Evolutionary conservation across 2,888 invertebrate genomes (phyloP).

Genomic region (Rhamphomyia laevipes): DNA sequence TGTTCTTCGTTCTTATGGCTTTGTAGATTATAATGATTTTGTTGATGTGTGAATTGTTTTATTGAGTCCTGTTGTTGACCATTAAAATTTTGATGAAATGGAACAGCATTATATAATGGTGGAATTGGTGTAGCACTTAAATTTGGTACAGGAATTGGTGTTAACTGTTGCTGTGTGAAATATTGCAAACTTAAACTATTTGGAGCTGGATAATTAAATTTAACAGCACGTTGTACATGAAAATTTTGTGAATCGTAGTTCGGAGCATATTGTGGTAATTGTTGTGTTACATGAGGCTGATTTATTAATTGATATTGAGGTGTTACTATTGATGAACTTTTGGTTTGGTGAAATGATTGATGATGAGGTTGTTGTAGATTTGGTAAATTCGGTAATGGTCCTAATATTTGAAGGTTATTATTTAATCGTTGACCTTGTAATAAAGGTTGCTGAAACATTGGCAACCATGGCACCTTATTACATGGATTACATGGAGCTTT

Average conservation of each 20-base stretch:
- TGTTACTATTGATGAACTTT: constrained; percentile 9
- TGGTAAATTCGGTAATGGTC: background rate
- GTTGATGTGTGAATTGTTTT: constrained; percentile 28
- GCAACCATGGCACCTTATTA: constrained; percentile 72
- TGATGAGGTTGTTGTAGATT: constrained; percentile 8
- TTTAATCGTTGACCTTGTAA: constrained; percentile 6
- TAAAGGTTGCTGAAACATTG: constrained; percentile 39
- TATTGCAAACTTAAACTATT: constrained; percentile 17
- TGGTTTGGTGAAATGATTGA: constrained; percentile 7
- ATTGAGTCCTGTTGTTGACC: constrained; percentile 5
- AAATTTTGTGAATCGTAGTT: constrained; percentile 10
- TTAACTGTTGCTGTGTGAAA: constrained; percentile 19
- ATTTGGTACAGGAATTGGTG: constrained; percentile 52
- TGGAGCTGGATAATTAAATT: constrained; percentile 10
- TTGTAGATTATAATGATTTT: constrained; percentile 14
- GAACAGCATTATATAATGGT: constrained; percentile 50
- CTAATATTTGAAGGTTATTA: background rate
- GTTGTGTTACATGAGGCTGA: constrained; percentile 6
- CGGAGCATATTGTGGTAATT: constrained; percentile 17
- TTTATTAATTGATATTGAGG: constrained; percentile 7
- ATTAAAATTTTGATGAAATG: constrained; percentile 33
- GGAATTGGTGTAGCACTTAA: constrained; percentile 49
- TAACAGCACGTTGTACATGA: constrained; percentile 14
- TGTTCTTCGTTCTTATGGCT: constrained; percentile 21
- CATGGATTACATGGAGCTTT: constrained; percentile 62